Percentiles rank a stretch among this genome's conserved stretches.
Conservation (phyloP, 37 sponge, comb jelly and placozoan genomes). For the Theonella swinhoei region DNA sequence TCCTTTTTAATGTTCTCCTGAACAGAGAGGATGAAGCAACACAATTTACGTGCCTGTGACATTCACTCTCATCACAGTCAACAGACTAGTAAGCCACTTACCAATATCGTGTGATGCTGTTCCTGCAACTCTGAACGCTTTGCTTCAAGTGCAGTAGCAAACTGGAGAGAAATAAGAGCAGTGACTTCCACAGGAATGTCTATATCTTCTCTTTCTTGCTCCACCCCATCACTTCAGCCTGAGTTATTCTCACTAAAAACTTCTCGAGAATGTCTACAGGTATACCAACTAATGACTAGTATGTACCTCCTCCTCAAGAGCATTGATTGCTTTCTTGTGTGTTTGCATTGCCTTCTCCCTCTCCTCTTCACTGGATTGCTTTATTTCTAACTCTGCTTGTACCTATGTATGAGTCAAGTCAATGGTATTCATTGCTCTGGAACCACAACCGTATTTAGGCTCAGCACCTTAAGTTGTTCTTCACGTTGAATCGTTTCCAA, state of each 20-base stretch:
- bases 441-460: too few relatives aligned
- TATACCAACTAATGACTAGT: too few relatives aligned
- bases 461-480: slow-evolving; percentile 14
- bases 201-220: not conserved
- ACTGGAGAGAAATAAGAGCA: slow-evolving; percentile 6
- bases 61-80: too few relatives aligned
- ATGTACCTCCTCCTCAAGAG: slow-evolving; percentile 29
- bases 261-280: not conserved
- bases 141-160: slow-evolving; percentile 26
- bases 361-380: not conserved
- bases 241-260: too few relatives aligned
- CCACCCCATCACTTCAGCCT: too few relatives aligned
- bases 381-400: slow-evolving; percentile 8
- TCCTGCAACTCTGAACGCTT: slow-evolving; percentile 11
- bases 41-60: too few relatives aligned
- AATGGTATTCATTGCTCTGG: too few relatives aligned
- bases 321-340: slow-evolving; percentile 7
- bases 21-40: too few relatives aligned
- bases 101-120: slow-evolving; percentile 37
- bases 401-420: not conserved
- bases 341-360: not conserved
- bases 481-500: not conserved
- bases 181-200: not conserved
- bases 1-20: too few relatives aligned
- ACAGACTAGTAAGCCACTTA: too few relatives aligned